phyloP scores from a whole-genome alignment of 1,140 invertebrate genomes.

The Nymphalis io region DNA sequence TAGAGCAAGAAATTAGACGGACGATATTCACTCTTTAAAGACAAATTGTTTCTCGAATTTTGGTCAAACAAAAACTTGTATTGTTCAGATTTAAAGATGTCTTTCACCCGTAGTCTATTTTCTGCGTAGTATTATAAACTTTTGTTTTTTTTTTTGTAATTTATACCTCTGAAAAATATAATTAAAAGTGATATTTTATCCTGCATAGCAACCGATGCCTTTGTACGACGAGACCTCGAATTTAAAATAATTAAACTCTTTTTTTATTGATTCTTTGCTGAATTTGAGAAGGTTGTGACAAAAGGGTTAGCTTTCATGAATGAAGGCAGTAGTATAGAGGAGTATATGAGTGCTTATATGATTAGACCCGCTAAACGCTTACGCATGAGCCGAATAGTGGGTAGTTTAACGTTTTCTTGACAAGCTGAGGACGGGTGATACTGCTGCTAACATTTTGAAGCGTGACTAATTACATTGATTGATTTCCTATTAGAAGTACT shows the following conservation, averaged over 20 bases:
- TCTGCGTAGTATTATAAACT: slow-evolving; percentile 36
- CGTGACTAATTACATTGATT: slow-evolving; percentile 67
- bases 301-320: slow-evolving; percentile 43
- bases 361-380: no score
- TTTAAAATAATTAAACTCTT: slow-evolving; percentile 63
- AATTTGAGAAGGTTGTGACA: slow-evolving; percentile 70
- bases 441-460: slow-evolving; percentile 47
- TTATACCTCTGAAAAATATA: slow-evolving; percentile 49
- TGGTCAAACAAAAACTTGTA: slow-evolving; percentile 45
- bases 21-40: slow-evolving; percentile 47
- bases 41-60: slow-evolving; percentile 54
- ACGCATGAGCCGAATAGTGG: background rate
- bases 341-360: no score
- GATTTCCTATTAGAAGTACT: slow-evolving; percentile 66
- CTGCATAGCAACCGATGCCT: slow-evolving; percentile 63
- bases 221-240: slow-evolving; percentile 53
- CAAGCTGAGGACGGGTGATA: slow-evolving; percentile 17
- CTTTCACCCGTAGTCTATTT: slow-evolving; percentile 48
- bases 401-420: background rate
- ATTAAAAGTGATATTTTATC: slow-evolving; percentile 38
- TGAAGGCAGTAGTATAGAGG: background rate
- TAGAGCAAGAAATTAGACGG: slow-evolving; percentile 52
- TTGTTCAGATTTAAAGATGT: slow-evolving; percentile 49
- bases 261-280: slow-evolving; percentile 30
- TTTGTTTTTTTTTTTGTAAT: slow-evolving; percentile 46